phyloP scores from a whole-genome alignment of 2,797 vertebrate species.

The Lacerta bilineata region DNA sequence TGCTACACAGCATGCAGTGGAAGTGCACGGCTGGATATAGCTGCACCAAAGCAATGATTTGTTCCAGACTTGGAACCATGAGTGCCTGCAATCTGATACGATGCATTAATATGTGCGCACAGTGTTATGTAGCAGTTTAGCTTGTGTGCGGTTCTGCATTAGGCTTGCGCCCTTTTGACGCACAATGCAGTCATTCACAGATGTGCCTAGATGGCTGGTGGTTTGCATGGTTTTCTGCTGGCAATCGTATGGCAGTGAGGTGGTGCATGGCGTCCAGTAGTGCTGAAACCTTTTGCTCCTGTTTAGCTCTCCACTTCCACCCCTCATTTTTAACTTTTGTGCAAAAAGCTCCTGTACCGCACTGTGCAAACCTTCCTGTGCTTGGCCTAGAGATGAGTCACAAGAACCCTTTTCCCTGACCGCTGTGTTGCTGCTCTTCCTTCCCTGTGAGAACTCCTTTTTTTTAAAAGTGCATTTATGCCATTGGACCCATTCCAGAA shows the following conservation, averaged over 20 bases:
- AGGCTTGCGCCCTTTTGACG: not conserved
- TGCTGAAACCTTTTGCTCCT: not conserved
- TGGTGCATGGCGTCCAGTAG: not conserved
- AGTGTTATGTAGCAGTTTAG: not conserved
- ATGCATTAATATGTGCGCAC: not conserved
- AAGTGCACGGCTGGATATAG: too few relatives aligned
- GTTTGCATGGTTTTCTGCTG: not conserved
- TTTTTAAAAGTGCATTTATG: not conserved
- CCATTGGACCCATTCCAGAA: not conserved
- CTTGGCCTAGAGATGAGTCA: not conserved
- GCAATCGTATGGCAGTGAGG: not conserved
- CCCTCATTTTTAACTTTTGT: not conserved
- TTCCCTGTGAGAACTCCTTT: not conserved
- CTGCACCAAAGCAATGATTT: not conserved
- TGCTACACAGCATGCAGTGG: slow-evolving; percentile 4
- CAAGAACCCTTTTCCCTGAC: not conserved
- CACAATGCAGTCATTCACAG: not conserved
- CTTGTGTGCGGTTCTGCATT: not conserved
- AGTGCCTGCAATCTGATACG: not conserved
- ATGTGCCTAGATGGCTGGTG: not conserved
- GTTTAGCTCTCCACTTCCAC: not conserved
- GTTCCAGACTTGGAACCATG: not conserved
- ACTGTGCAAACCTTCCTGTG: not conserved
- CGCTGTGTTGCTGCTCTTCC: not conserved
- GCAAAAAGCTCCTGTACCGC: not conserved